Evolutionary conservation across 2,888 invertebrate species (phyloP).

Genomic region (Empis stercorea): DNA sequence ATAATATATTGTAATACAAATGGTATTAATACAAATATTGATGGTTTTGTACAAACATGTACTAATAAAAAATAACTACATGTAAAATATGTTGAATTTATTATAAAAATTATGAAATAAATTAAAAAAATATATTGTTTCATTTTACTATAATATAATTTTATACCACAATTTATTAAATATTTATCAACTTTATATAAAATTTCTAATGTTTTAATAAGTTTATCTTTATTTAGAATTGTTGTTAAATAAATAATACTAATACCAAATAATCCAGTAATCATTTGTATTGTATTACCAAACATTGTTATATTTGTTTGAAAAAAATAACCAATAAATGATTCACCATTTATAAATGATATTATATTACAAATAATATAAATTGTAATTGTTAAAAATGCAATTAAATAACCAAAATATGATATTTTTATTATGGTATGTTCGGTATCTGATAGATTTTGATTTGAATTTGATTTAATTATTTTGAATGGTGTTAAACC

Average conservation of each 20-base stretch:
- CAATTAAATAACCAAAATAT: slow-evolving; percentile 26
- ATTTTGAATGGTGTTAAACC: slow-evolving; percentile 31
- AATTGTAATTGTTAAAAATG: slow-evolving; percentile 19
- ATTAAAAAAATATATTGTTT: slow-evolving; percentile 26
- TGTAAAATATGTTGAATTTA: slow-evolving; percentile 25
- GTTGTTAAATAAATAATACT: slow-evolving; percentile 27
- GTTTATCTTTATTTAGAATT: slow-evolving; percentile 22
- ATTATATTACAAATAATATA: slow-evolving; percentile 24
- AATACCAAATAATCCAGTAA: slow-evolving; percentile 27
- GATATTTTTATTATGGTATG: slow-evolving; percentile 21
- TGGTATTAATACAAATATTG: slow-evolving; percentile 27
- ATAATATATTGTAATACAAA: slow-evolving; percentile 31
- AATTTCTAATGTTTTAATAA: slow-evolving; percentile 23
- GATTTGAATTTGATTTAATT: slow-evolving; percentile 22
- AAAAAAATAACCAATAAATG: slow-evolving; percentile 30
- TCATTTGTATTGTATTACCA: slow-evolving; percentile 29
- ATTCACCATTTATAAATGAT: slow-evolving; percentile 24
- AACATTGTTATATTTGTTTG: slow-evolving; percentile 28
- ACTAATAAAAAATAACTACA: slow-evolving; percentile 28
- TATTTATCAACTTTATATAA: slow-evolving; percentile 25
- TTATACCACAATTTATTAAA: slow-evolving; percentile 26
- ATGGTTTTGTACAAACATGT: slow-evolving; percentile 24
- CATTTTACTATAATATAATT: slow-evolving; percentile 29
- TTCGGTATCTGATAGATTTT: slow-evolving; percentile 9
- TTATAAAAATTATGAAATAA: slow-evolving; percentile 22